Evolutionary conservation across 1,140 invertebrate genomes (phyloP), one percentile per base, ranked within the genome.

Genomic region (Lepidotrigona ventralis): DNA sequence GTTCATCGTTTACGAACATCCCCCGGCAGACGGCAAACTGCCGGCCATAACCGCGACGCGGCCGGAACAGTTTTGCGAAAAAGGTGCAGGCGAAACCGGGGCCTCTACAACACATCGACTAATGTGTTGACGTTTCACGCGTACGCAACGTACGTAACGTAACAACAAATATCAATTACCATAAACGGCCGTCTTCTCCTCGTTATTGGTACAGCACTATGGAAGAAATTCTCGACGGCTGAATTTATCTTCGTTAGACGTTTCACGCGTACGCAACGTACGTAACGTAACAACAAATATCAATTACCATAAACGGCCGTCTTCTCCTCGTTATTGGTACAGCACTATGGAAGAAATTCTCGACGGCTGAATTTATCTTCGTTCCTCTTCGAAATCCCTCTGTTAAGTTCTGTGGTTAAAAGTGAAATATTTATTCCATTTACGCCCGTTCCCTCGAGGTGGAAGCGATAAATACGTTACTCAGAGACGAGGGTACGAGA

Each of bases 11-110:
- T 71, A 66, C 78, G 69, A 75, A 85, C 85, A 82, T 89, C 84
- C 86, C 74, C 84, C 56, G 85, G 88, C 88, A 76, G 81, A 89
- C 88, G 82, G 88, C 87, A 89, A 86, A 89, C 87, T 89, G 86
- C 82, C 77, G 79, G 54, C 81, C 78, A 60, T 89, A 89, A 86
- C 82, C 84, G 81, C 84, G 54, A 56, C 78, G 85, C 70, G 81
- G 84, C 81, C 83, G 72, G 66, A 56, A 63, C 78, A 63, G 66
- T 86, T 88, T 88, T 76, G 60, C 85, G 82, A n/a, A 88, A 86
- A 86, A 60, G 58, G 75, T 60, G 29, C 46, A 81, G 53, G 79
- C 58, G 69, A 63, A 71, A 72, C 68, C 56, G 6, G 39, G 79
- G 74, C 64, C 39, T 77, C n/a, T n/a, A n/a, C n/a, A n/a, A 68